Evolutionary conservation across 2,888 invertebrate species (phyloP).

Genomic region (Sisyra terminalis): DNA sequence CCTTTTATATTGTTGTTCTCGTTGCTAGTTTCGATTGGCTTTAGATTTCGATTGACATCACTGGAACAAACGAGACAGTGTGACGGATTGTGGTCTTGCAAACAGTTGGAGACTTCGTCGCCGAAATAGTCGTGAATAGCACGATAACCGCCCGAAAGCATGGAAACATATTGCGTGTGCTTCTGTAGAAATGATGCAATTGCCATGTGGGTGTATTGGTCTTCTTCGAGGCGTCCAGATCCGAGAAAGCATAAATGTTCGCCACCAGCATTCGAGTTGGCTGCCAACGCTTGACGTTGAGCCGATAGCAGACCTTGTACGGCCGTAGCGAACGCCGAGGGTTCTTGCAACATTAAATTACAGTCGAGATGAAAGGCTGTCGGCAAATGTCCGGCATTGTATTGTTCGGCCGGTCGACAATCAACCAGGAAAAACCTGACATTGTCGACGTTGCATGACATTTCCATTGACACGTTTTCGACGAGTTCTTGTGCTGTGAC

Average conservation of each 20-base stretch:
- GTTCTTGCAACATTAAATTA: slow-evolving; percentile 92
- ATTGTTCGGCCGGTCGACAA: slow-evolving; percentile 91
- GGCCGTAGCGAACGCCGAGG: slow-evolving; percentile 84
- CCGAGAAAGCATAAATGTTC: slow-evolving; percentile 87
- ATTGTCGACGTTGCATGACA: slow-evolving; percentile 36
- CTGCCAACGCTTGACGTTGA: slow-evolving; percentile 72
- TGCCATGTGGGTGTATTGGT: slow-evolving; percentile 95
- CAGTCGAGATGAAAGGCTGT: slow-evolving; percentile 98
- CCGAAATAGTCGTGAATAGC: slow-evolving; percentile 72
- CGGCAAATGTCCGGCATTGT: slow-evolving; percentile 90
- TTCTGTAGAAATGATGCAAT: slow-evolving; percentile 92
- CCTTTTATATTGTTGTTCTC: slow-evolving; percentile 15
- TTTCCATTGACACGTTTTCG: slow-evolving; percentile 57
- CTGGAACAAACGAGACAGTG: slow-evolving; percentile 62
- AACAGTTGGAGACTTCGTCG: slow-evolving; percentile 59
- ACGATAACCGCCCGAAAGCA: slow-evolving; percentile 81
- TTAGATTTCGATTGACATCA: slow-evolving; percentile 28
- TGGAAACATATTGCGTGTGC: slow-evolving; percentile 81
- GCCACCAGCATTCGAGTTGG: slow-evolving; percentile 72
- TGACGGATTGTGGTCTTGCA: slow-evolving; percentile 50
- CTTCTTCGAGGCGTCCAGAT: slow-evolving; percentile 83
- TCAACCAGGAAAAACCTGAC: slow-evolving; percentile 92
- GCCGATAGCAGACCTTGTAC: slow-evolving; percentile 84
- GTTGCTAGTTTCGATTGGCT: slow-evolving; percentile 17
- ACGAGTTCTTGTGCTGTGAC: slow-evolving; percentile 90